Evolutionary conservation across 2,797 vertebrate genomes (phyloP), one percentile per base, ranked within the genome.

Genomic region (Sardinella longiceps): DNA sequence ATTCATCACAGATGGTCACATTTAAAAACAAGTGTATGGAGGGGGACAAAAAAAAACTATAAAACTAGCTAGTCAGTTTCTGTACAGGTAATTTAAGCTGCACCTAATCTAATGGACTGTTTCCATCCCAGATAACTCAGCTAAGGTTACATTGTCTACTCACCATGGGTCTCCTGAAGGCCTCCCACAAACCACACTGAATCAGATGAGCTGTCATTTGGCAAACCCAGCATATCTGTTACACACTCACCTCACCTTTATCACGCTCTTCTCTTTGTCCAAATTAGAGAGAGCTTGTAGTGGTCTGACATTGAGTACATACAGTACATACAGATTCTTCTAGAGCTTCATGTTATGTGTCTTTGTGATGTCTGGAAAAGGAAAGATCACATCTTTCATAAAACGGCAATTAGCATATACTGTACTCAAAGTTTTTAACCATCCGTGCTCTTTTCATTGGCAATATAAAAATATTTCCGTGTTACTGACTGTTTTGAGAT

Each of bases 71-170:
- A 74, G 66, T 74, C 66, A 18, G 30, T 37, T 74, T 74, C 66
- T 74, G 66, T 74, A 74, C 66, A 74, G 66, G 66, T 74, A 74
- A 39, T 74, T 39, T 37, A 39, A 39, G 66, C 15, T 33, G 66
- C 66, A 74, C 33, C 66, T 74, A 39, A 74, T 74, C 66, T 39
- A 74, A 74, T 74, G 66, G 66, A 33, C 66, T 74, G 66, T 74
- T 74, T 33, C 33, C 18, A 39, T 74, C 33, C 33, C 33, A 74
- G 66, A 74, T 39, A 74, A 20, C 15, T 74, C 66, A 39, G 66
- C 66, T 37, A 74, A 74, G 5, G 66, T 74, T 74, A 74, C 66
- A 33, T 66, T 37, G 30, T 33, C 66, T 74, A 37, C 30, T 74
- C 66, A 74, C 28, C 33, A 39, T 37, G 30, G 30, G 33, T 74